Conservation (phyloP, 2,888 invertebrate genomes). For the Cinara cedri region DNA sequence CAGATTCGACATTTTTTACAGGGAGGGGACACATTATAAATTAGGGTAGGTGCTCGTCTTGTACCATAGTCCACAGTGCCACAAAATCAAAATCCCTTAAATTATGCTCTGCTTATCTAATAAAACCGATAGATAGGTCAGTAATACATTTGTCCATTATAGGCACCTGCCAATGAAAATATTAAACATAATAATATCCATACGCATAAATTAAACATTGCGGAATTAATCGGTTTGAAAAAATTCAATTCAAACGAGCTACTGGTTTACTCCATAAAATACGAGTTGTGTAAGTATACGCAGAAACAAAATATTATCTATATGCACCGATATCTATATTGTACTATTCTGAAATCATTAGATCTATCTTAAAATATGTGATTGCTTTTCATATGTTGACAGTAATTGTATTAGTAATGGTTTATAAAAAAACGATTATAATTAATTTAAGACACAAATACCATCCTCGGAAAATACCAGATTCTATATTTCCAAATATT, state of each 20-base stretch:
- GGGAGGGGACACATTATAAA: no score
- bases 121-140: neutral
- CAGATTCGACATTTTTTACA: no score
- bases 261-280: neutral
- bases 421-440: neutral
- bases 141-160: neutral
- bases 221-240: conserved; percentile 13
- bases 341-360: neutral
- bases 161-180: neutral
- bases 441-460: conserved; percentile 8
- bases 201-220: neutral
- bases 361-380: no score
- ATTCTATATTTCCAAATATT: conserved; percentile 5
- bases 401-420: conserved; percentile 19
- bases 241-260: conserved; percentile 2
- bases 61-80: no score
- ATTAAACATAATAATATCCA: neutral
- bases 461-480: neutral
- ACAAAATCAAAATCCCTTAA: no score
- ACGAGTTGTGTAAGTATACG: conserved; percentile 15
- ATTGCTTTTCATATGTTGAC: neutral
- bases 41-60: no score
- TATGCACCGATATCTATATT: no score
- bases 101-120: no score
- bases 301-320: neutral